Evolutionary conservation across 1,140 invertebrate species (phyloP).

Genomic region (Cepaea nemoralis): DNA sequence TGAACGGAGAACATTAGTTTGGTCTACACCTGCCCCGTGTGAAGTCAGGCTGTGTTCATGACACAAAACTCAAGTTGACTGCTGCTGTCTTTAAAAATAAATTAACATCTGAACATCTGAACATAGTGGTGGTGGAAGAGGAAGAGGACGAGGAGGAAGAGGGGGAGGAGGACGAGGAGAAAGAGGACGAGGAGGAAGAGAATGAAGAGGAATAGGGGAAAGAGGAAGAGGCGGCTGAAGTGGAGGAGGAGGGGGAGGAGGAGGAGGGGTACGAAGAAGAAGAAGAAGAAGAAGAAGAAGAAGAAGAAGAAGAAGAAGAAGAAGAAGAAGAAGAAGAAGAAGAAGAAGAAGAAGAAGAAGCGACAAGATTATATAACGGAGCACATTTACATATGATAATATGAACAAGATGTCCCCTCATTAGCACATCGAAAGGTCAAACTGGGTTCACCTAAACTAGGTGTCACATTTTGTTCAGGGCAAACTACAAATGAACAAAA

Average conservation of each 20-base stretch:
- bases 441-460: too few species aligned
- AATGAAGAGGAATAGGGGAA: background rate
- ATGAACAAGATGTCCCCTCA: too few species aligned
- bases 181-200: constrained; percentile 1
- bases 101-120: background rate
- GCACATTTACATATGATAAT: too few species aligned
- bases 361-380: background rate
- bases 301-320: background rate
- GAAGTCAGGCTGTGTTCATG: too few species aligned
- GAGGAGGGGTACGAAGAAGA: background rate
- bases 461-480: too few species aligned
- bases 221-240: too few species aligned
- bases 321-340: background rate
- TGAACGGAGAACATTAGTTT: too few species aligned
- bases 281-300: background rate
- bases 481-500: too few species aligned
- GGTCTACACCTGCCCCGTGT: too few species aligned
- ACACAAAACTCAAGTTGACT: too few species aligned
- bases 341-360: background rate
- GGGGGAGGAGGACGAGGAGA: background rate
- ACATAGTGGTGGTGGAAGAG: background rate
- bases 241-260: background rate
- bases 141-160: too few species aligned
- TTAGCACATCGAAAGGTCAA: too few species aligned
- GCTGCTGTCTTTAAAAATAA: background rate